phyloP scores from a whole-genome alignment of 2,113 vertebrate genomes.

The Pseudorectes ferrugineus region DNA sequence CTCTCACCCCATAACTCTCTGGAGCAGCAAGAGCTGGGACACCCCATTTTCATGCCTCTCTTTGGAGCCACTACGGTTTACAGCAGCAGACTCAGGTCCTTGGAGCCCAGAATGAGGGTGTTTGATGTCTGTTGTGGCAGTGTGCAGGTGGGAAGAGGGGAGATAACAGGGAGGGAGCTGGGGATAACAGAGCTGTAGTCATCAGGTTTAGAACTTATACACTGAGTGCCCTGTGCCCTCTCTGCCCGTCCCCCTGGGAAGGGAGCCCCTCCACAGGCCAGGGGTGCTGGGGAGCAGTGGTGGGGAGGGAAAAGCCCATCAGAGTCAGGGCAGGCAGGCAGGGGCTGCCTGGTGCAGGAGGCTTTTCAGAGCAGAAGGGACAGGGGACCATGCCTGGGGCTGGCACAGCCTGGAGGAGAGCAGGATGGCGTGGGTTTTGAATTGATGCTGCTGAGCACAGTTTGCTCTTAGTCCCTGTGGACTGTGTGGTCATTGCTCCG shows the following conservation, averaged over 20 bases:
- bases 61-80: neutral
- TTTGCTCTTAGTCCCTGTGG: neutral
- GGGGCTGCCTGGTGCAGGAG: neutral
- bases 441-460: neutral
- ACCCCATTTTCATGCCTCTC: neutral
- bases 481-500: accelerated
- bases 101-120: neutral
- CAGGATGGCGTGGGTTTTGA: neutral
- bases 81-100: conserved; percentile 36
- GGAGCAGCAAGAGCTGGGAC: neutral
- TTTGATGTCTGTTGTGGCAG: neutral
- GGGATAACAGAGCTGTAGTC: neutral
- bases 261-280: neutral
- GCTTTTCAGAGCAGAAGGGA: neutral
- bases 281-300: neutral
- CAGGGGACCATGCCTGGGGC: neutral
- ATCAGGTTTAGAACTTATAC: neutral
- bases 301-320: neutral
- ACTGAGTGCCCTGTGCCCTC: neutral
- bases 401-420: neutral
- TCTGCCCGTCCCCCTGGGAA: neutral
- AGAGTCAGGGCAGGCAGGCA: neutral
- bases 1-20: neutral
- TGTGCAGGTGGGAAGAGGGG: neutral
- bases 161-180: neutral